Conservation (phyloP, 2,113 vertebrate genomes). For the Progne subis region DNA sequence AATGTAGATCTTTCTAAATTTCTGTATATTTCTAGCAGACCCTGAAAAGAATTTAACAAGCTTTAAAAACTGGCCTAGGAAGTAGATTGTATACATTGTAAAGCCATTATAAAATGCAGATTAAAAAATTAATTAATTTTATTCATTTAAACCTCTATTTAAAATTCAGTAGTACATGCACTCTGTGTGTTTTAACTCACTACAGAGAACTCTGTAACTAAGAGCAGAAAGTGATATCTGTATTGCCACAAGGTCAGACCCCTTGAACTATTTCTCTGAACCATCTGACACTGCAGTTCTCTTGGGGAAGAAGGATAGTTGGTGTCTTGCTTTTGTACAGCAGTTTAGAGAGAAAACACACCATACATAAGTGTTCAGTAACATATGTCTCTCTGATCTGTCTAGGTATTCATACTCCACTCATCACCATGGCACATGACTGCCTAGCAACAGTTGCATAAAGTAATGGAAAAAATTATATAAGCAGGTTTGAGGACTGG, state of each 20-base stretch:
- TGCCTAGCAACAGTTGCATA: conserved; percentile 62
- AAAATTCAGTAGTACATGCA: neutral
- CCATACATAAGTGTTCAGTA: neutral
- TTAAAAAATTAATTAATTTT: neutral
- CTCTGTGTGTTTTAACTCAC: neutral
- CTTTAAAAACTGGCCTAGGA: neutral
- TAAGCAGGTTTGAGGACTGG: neutral
- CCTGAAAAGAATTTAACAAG: neutral
- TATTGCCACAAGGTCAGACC: neutral
- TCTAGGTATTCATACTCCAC: conserved; percentile 17
- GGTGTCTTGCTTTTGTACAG: neutral
- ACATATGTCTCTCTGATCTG: conserved; percentile 48
- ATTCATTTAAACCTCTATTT: neutral
- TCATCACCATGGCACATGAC: conserved; percentile 42
- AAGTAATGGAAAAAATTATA: conserved; percentile 13
- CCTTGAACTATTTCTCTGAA: neutral
- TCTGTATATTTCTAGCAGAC: neutral
- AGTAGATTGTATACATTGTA: neutral
- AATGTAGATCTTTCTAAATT: neutral
- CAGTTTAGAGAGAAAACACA: neutral
- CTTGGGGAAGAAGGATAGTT: neutral
- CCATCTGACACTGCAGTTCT: neutral
- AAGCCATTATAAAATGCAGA: neutral
- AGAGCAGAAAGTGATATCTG: neutral
- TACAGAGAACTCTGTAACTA: neutral